Base-by-base conservation (phyloP, 2,113 vertebrate species). In the Spilogale gracilis region DNA sequence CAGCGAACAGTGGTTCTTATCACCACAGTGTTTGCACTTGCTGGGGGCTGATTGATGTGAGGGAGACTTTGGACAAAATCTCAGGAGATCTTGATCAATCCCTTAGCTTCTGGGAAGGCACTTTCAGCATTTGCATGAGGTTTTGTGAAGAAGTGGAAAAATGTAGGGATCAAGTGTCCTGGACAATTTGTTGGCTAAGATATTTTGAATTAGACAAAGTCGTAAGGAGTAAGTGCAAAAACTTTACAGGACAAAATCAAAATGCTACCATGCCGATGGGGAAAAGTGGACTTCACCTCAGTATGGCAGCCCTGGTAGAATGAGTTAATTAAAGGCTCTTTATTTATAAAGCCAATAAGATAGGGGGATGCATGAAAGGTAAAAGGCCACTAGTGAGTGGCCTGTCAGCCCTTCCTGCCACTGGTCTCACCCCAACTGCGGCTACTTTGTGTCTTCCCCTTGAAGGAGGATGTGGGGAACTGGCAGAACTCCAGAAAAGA, bases 401-500 rank as follows among this genome's bases (percentile, higher is more conserved):
- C 45, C 89, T 86, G 83, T 74, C 45, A 82, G 81, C 76, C 83
- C 95, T 89, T 97, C 88, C 78, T 86, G 89, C 95, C 43, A 16
- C 32, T 94, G 60, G 16, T 78, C 73, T 96, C 85, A 96, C 86
- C 82, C 93, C 71, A 89, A 82, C 89, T 71, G 45, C 89, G 96
- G 82, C 74, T 81, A 96, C 93, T 94, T 85, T 83, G 73, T 92
- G 43, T 87, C 95, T 98, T 98, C 52, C 73, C 76, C 38, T 97
- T 83, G n/a, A 96, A 94, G 89, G 73, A 97, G 88, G 93, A 83
- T 97, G 95, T 96, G 56, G 93, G 90, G 86, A 80, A 80, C 79
- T 98, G 97, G 96, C 85, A 83, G 45, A 92, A 58, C 79, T 95
- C 97, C 97, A 98, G 86, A 89, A 92, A 96, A 74, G 54, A 91